Evolutionary conservation across 2,113 vertebrate genomes (phyloP).

Genomic region (Atherinomorus stipes): DNA sequence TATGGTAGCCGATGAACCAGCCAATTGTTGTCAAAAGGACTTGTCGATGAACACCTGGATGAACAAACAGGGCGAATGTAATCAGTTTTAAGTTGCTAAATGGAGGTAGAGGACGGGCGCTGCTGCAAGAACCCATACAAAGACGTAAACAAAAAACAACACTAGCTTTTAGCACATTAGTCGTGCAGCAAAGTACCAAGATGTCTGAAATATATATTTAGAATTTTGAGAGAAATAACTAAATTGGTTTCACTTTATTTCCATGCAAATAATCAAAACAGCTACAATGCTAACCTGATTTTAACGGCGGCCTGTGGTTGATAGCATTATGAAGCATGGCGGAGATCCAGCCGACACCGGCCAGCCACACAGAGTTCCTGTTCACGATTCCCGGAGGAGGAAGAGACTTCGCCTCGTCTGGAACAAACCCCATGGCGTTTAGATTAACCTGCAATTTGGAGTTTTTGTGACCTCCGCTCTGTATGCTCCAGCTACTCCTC

Average conservation of each 20-base stretch:
- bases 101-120: no score
- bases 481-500: background rate
- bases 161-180: no score
- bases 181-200: background rate
- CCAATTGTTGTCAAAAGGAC: slow-evolving; percentile 82
- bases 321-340: slow-evolving; percentile 81
- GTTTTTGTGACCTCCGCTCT: slow-evolving; percentile 3
- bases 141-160: no score
- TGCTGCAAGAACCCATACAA: no score
- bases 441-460: background rate
- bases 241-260: background rate
- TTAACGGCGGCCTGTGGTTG: slow-evolving; percentile 76
- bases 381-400: slow-evolving; percentile 85
- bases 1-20: slow-evolving; percentile 88
- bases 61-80: rapidly evolving
- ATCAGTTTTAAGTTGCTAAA: background rate
- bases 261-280: background rate
- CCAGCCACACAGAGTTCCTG: slow-evolving; percentile 79
- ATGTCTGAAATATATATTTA: no score
- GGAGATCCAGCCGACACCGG: slow-evolving; percentile 68
- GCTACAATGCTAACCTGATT: slow-evolving; percentile 77
- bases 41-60: slow-evolving; percentile 90
- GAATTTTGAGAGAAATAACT: no score
- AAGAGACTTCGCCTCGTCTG: slow-evolving; percentile 81
- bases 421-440: slow-evolving; percentile 79